A percentile compares a stretch with the other conserved stretches of the same genome.
Evolutionary conservation across 2,113 vertebrate genomes (phyloP).

Genomic region (Tringa solitaria): DNA sequence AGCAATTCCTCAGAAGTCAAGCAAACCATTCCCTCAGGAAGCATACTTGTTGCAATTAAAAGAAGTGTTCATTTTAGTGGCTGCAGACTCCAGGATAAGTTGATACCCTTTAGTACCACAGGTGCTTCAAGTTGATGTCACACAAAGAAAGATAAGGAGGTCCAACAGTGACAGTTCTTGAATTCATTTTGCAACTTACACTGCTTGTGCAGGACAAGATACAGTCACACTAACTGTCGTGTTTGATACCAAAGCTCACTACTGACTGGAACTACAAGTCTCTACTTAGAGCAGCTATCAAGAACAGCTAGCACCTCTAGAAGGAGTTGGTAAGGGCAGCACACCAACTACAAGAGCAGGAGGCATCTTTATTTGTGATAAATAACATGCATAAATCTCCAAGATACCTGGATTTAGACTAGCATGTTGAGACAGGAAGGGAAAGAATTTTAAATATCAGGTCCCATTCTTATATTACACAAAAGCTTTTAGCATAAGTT

Average conservation of each 20-base stretch:
- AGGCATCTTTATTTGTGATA: not conserved
- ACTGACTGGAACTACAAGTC: not conserved
- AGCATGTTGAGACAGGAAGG: not conserved
- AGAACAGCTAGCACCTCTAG: not conserved
- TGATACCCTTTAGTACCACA: not conserved
- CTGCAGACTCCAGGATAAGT: not conserved
- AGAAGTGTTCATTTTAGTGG: not conserved
- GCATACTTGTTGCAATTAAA: not conserved
- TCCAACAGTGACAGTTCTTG: not conserved
- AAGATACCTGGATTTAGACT: not conserved
- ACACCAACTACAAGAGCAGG: not conserved
- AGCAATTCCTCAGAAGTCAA: not conserved
- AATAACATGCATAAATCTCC: not conserved
- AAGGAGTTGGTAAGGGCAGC: not conserved
- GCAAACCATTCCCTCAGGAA: not conserved
- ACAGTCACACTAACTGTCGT: not conserved
- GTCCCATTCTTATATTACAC: not conserved
- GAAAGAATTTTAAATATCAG: not conserved
- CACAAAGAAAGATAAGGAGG: not conserved
- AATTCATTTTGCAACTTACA: not conserved
- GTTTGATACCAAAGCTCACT: not conserved
- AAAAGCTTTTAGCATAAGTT: not conserved
- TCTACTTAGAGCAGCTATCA: not conserved
- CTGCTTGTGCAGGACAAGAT: not conserved
- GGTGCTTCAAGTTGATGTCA: not conserved